Base-by-base conservation (phyloP, 2,797 vertebrate genomes). In the Lagocephalus sceleratus region DNA sequence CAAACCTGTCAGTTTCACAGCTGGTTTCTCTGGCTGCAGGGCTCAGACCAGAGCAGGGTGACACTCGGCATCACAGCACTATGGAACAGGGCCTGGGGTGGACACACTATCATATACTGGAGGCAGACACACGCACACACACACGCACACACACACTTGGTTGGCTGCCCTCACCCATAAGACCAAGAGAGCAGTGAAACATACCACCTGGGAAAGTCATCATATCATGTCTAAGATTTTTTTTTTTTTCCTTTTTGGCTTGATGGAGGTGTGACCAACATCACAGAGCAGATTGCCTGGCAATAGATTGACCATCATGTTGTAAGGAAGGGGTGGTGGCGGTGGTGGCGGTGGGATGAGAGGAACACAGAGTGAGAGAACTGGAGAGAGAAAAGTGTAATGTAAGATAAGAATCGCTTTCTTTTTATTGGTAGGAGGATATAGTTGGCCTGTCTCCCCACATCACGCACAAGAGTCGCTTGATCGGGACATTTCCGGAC, bases 261-360 rank as follows among this genome's bases (percentile, higher is more conserved):
- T 71, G 60, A 81, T 66, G 61, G 76, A 85, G 85, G 86, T 90
- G 90, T 82, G 89, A 90, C 87, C 82, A 87, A 87, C 87, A 87
- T 86, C 86, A 90, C 87, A 87, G 89, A 90, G 74, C 91, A 92
- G 91, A 91, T 92, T 92, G 90, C 88, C 87, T 92, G 91, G 91
- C 89, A 92, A 89, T 87, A 72, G 87, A 89, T 78, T 91, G 89
- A 87, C 89, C 90, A 91, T 89, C 90, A 89, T 90, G 88, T 88
- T 87, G 68, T 82, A 83, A 78, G 73, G 77, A 80, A 82, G 54
- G 68, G 80, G 59, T 51, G 73, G 76, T 12, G 38, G 38, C 11
- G 42, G 38, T 11, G 44, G 40, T 1, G n/a, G 42, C 20, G 47
- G 65, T 57, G 69, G 69, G 55, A 85, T 80, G 82, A 81, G 75